These are phyloP conservation scores for Thalassarche chlororhynchos DNA, from an alignment of 2,113 vertebrate genomes.

Conservation along the genomic window DNA sequence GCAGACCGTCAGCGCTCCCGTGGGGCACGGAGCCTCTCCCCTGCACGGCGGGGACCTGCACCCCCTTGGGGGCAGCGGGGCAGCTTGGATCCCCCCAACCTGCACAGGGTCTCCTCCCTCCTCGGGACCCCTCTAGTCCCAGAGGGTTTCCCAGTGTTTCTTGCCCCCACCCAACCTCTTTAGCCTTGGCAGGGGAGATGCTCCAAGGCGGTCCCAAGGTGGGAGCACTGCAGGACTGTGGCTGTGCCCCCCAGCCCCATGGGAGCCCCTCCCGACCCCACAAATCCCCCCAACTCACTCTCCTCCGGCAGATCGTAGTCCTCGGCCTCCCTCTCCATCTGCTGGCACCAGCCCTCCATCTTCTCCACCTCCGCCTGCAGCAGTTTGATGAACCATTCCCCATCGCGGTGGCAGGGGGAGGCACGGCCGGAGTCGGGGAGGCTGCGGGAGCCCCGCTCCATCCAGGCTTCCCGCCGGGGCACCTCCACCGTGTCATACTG, in stretches of 20 bases:
- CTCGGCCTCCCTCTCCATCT: conserved; percentile 95
- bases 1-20: not conserved
- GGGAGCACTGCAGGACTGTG: not conserved
- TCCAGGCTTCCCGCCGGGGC: conserved; percentile 83
- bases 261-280: accelerated
- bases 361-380: conserved; percentile 95
- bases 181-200: not conserved
- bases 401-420: conserved; percentile 92
- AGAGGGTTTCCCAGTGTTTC: not conserved
- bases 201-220: not conserved
- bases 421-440: conserved; percentile 93
- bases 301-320: conserved; percentile 95
- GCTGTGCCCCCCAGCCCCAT: not conserved
- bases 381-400: conserved; percentile 95
- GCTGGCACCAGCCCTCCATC: conserved; percentile 98
- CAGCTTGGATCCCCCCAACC: not conserved
- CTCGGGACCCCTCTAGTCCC: not conserved
- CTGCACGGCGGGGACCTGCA: not conserved
- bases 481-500: conserved; percentile 86
- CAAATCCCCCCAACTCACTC: conserved; percentile 75
- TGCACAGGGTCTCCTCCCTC: not conserved
- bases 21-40: not conserved
- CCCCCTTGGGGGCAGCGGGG: not conserved
- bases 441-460: conserved; percentile 91
- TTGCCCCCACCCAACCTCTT: not conserved